Conservation (phyloP, 2,888 invertebrate species). For the Linyphia triangularis region DNA sequence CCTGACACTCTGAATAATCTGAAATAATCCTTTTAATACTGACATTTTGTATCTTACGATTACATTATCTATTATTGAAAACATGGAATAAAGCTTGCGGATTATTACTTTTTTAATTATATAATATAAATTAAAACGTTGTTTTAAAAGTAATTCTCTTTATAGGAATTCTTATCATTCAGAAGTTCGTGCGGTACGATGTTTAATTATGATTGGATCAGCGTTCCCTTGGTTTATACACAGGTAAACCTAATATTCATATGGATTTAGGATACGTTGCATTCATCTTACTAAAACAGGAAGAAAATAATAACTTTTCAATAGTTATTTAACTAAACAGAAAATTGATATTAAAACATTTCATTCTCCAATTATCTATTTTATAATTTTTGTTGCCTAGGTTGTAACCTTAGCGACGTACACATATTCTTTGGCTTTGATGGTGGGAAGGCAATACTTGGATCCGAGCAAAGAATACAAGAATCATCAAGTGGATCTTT, state of each 20-base stretch:
- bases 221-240: constrained; percentile 80
- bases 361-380: background rate
- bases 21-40: too few species aligned
- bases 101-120: too few species aligned
- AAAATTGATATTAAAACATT: too few species aligned
- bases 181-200: constrained; percentile 80
- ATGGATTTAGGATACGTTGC: too few species aligned
- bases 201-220: constrained; percentile 80
- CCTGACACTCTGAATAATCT: too few species aligned
- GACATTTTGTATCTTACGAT: too few species aligned
- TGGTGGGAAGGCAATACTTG: constrained; percentile 79
- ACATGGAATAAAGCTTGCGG: too few species aligned
- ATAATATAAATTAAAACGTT: background rate
- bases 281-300: background rate
- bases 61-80: too few species aligned
- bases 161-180: constrained; percentile 78
- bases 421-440: constrained; percentile 79
- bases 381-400: constrained; percentile 22
- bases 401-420: constrained; percentile 80
- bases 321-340: background rate
- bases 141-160: too few species aligned
- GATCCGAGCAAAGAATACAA: constrained; percentile 76
- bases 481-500: constrained; percentile 79
- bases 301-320: background rate
- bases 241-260: too few species aligned